phyloP scores from a whole-genome alignment of 2,888 invertebrate species.

The Drosophila melanocephala region DNA sequence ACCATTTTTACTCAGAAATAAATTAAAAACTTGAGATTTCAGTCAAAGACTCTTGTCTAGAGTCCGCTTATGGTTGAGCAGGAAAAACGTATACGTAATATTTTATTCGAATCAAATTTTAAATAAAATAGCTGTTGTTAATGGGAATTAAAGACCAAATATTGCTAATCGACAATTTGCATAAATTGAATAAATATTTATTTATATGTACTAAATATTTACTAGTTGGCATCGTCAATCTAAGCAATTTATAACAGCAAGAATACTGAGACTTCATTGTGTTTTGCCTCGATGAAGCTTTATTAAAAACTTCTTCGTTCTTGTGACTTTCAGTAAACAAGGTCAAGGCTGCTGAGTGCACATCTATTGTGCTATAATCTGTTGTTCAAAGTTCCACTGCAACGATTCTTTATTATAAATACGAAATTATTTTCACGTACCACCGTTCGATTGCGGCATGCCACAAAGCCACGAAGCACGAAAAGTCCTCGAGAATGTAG shows the following conservation, averaged over 20 bases:
- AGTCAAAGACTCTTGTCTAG: not conserved
- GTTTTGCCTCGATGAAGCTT: not conserved
- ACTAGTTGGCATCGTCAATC: too few species aligned
- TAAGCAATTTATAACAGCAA: not conserved
- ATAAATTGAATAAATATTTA: not conserved
- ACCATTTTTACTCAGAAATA: not conserved
- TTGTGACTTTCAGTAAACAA: constrained; percentile 2
- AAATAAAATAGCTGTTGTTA: constrained; percentile 1
- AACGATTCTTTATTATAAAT: constrained; percentile 32
- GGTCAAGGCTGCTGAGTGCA: constrained; percentile 37
- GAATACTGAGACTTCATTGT: not conserved
- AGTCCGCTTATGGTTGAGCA: not conserved
- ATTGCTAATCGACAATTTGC: not conserved
- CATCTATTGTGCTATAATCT: constrained; percentile 26
- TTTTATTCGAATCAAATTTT: not conserved
- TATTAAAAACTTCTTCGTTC: not conserved
- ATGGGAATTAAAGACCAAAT: not conserved
- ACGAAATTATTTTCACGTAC: constrained; percentile 59
- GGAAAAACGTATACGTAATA: constrained; percentile 5
- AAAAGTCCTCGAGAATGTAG: constrained; percentile 9
- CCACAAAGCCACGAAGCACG: not conserved
- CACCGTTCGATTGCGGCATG: constrained; percentile 36
- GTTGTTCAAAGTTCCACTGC: constrained; percentile 26
- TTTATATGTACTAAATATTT: not conserved
- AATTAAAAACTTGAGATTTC: constrained; percentile 8